phyloP scores from a whole-genome alignment of 2,113 vertebrate genomes.

The Panurus biarmicus region DNA sequence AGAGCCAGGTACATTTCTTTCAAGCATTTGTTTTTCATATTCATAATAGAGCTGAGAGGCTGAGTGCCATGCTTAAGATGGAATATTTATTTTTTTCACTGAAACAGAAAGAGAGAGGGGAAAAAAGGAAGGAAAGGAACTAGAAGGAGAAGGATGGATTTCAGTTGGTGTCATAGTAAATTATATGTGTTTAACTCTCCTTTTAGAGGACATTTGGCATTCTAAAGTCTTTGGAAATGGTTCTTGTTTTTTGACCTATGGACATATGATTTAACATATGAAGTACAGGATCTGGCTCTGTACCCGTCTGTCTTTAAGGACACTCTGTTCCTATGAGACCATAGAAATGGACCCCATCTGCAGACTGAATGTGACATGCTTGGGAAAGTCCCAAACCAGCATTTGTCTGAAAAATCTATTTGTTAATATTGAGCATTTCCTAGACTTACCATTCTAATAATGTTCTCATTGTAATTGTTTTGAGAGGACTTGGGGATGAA shows the following conservation, averaged over 20 bases:
- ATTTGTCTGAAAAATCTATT: background rate
- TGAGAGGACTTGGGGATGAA: background rate
- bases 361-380: background rate
- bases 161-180: background rate
- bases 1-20: background rate
- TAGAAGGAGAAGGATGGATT: background rate
- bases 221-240: background rate
- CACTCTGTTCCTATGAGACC: background rate
- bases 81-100: background rate
- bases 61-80: background rate
- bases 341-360: background rate
- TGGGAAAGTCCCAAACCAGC: background rate
- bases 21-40: slow-evolving; percentile 16
- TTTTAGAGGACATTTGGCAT: background rate
- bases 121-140: background rate
- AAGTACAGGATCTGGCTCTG: background rate
- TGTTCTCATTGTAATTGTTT: background rate
- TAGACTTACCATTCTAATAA: background rate
- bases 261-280: background rate
- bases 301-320: background rate
- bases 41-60: background rate
- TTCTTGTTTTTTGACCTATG: background rate
- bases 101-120: fast-evolving
- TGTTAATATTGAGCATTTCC: background rate
- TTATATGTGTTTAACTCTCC: background rate